Percentiles rank a stretch among this genome's conserved stretches.
These are phyloP conservation scores for Phodopus roborovskii DNA, from an alignment of 2,113 vertebrate genomes.

Conservation along the genomic window DNA sequence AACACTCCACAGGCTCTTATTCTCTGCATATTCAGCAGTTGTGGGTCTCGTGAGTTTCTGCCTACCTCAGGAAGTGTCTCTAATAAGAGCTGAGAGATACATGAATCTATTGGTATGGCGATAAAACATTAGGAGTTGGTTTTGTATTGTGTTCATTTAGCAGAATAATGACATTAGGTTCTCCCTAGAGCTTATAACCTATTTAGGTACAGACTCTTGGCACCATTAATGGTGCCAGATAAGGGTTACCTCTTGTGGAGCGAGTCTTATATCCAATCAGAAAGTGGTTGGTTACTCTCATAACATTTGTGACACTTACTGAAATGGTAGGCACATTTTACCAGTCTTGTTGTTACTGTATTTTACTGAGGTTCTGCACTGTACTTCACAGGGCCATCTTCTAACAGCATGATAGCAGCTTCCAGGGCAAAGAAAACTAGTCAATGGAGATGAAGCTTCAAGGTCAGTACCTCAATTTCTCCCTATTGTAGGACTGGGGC, in stretches of 20 bases:
- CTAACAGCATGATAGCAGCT: neutral
- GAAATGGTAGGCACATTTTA: neutral
- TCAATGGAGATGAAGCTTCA: neutral
- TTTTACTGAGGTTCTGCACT: neutral
- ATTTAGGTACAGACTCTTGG: neutral
- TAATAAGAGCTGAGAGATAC: neutral
- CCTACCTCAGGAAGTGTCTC: neutral
- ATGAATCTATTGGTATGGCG: neutral
- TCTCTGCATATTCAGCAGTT: too few relatives aligned
- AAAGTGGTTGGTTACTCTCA: neutral
- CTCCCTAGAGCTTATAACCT: neutral
- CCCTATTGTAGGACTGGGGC: neutral
- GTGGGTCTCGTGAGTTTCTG: neutral
- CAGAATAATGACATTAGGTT: neutral
- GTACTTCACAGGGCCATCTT: too few relatives aligned
- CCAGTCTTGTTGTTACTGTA: neutral
- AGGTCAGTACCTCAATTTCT: too few relatives aligned
- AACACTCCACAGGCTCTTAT: neutral
- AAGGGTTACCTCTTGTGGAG: neutral
- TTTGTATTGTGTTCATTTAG: neutral
- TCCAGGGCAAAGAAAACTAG: neutral
- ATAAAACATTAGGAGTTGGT: neutral
- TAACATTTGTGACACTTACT: too few relatives aligned
- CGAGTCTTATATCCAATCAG: too few relatives aligned
- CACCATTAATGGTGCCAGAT: neutral